Evolutionary conservation across 2,888 invertebrate genomes (phyloP), one percentile per base, ranked within the genome.

Genomic region (Drosophila birchii): DNA sequence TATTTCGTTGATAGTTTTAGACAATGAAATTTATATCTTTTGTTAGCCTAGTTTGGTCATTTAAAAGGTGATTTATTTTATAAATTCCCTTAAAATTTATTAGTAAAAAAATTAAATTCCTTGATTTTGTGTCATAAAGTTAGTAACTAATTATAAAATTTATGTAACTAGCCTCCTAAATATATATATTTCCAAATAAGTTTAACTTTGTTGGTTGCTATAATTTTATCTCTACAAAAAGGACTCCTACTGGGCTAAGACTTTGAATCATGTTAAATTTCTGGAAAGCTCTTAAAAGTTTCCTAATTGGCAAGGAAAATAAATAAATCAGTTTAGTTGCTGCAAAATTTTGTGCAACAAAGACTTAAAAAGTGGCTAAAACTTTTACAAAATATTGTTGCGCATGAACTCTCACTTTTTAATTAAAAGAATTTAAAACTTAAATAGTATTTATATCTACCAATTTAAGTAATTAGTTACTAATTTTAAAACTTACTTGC

Each of bases 401-500:
- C 18, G 18, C 5, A 12, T 34, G 14, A 20, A 34, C 6, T 0
- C 16, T 2, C 2, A n/a, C 5, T 23, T 23, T 36, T 16, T 36
- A 23, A 16, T n/a, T 23, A 16, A 7, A 5, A 36, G 1, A 36
- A 23, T 49, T 18, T 32, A 34, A 32, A n/a, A 0, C 6, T 29
- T 26, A n/a, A 11, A n/a, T 11, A n/a, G 26, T 45, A 26, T 16
- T n/a, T 23, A 2, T 16, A n/a, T 26, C 29, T 47, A 3, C 11
- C 1, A 32, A 14, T 4, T 34, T 5, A 20, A 34, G 32, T 3
- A 20, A 16, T 34, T 20, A 11, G 16, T 16, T 49, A 4, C 6
- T 32, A 18, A 9, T 20, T 9, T 38, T 5, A 38, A 38, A 38
- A 94, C 97, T 95, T 93, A 97, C 97, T 98, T 97, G 96, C 97